These are phyloP conservation scores for Ictidomys tridecemlineatus DNA, from an alignment of 2,113 vertebrate genomes.

Conservation along the genomic window DNA sequence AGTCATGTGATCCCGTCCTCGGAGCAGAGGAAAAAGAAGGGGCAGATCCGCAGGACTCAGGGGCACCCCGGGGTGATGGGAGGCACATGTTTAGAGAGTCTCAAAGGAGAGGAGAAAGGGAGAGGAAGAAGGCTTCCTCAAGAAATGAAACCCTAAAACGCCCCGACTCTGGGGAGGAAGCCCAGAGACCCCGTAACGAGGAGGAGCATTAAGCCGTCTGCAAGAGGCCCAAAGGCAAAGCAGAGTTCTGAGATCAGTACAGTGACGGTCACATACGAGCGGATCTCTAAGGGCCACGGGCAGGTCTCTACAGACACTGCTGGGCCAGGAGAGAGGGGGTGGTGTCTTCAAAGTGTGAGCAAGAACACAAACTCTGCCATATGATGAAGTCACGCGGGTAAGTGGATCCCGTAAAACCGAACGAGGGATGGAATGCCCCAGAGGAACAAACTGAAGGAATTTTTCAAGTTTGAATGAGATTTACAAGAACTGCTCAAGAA, in stretches of 20 bases:
- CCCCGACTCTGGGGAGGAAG: background rate
- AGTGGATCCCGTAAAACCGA: background rate
- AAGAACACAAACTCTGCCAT: no score
- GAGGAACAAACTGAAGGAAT: background rate
- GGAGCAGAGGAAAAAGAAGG: no score
- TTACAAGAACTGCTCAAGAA: no score
- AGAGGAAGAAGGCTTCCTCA: no score
- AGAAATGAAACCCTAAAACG: background rate
- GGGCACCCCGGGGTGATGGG: no score
- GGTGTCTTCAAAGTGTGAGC: background rate
- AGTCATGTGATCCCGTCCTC: no score
- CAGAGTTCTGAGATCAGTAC: background rate
- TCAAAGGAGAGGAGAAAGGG: background rate
- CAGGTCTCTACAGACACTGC: background rate
- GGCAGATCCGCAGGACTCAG: background rate
- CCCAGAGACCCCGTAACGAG: background rate
- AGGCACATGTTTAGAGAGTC: background rate
- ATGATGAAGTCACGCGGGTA: no score
- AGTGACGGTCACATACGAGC: background rate
- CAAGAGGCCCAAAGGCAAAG: background rate
- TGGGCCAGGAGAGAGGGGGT: background rate
- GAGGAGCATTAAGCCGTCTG: rapidly evolving
- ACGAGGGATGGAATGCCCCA: background rate
- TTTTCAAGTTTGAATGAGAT: no score
- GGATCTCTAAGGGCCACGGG: no score